Percentiles rank a stretch among this genome's conserved stretches.
Evolutionary conservation across 92 coral and sea anemone genomes (phyloP).

Genomic region (Meandrina meandrites): DNA sequence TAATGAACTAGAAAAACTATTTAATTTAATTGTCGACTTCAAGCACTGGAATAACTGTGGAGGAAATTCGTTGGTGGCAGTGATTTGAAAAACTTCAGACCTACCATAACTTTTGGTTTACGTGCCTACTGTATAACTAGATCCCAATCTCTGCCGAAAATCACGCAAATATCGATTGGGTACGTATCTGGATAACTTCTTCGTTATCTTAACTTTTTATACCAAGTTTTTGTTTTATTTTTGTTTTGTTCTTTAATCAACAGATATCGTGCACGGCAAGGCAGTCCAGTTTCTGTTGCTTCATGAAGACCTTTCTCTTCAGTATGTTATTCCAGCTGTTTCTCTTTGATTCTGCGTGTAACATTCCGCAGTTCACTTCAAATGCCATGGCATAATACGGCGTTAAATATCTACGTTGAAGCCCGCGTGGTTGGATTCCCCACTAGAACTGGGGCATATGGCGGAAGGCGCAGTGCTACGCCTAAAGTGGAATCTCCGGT

Average conservation of each 20-base stretch:
- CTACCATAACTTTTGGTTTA: too few relatives aligned
- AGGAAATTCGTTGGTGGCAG: too few relatives aligned
- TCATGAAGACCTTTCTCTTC: slow-evolving; percentile 93
- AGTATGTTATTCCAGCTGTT: slow-evolving; percentile 93
- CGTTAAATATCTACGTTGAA: background rate
- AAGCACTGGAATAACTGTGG: too few relatives aligned
- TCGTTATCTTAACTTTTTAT: too few relatives aligned
- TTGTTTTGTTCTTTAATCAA: background rate
- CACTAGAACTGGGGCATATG: background rate
- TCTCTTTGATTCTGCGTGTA: slow-evolving; percentile 28
- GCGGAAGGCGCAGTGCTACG: background rate
- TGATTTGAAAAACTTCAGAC: too few relatives aligned
- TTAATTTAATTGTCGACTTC: too few relatives aligned
- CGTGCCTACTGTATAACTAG: too few relatives aligned
- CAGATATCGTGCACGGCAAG: slow-evolving; percentile 91
- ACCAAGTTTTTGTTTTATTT: background rate
- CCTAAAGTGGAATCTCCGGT: background rate
- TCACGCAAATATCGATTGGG: background rate
- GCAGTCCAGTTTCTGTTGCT: slow-evolving; percentile 93
- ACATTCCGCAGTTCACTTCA: background rate
- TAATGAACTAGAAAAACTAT: too few relatives aligned
- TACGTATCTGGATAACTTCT: background rate
- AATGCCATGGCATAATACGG: background rate
- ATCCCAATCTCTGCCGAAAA: too few relatives aligned
- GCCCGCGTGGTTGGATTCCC: background rate